Conservation (phyloP, 2,797 vertebrate species). For the Adrianichthys oophorus region DNA sequence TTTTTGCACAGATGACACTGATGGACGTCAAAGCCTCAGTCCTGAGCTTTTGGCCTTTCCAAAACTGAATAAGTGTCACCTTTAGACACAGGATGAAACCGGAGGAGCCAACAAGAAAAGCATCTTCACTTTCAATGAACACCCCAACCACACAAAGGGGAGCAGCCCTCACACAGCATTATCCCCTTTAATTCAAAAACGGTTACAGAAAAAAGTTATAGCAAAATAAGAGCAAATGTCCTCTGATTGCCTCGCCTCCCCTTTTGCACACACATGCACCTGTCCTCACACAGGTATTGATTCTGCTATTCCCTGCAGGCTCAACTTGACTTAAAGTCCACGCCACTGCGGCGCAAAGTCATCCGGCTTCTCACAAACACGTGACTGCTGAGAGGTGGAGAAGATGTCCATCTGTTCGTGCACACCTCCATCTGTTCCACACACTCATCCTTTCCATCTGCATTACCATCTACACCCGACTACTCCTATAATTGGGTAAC, state of each 20-base stretch:
- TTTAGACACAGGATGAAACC: slow-evolving; percentile 11
- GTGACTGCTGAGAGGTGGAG: slow-evolving; percentile 54
- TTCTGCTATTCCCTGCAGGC: slow-evolving; percentile 13
- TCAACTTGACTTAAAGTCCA: slow-evolving; percentile 25
- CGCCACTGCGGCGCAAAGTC: slow-evolving; percentile 25
- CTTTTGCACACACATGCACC: not conserved
- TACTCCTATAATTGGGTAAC: slow-evolving; percentile 10
- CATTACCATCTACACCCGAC: slow-evolving; percentile 39
- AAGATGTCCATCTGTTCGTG: slow-evolving; percentile 60
- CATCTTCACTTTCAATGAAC: slow-evolving; percentile 15
- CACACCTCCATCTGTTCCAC: slow-evolving; percentile 58
- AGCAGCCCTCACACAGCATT: slow-evolving; percentile 22
- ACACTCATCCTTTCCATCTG: slow-evolving; percentile 40
- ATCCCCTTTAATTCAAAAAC: slow-evolving; percentile 28
- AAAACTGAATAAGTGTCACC: slow-evolving; percentile 12
- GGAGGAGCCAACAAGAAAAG: not conserved
- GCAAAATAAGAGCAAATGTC: slow-evolving; percentile 26
- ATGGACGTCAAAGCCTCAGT: slow-evolving; percentile 64
- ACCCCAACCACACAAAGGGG: slow-evolving; percentile 25
- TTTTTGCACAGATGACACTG: slow-evolving; percentile 21
- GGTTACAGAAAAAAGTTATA: not conserved
- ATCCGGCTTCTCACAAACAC: slow-evolving; percentile 37
- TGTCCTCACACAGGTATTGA: slow-evolving; percentile 15
- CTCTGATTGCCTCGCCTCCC: not conserved
- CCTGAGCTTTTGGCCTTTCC: slow-evolving; percentile 47